phyloP scores from a whole-genome alignment of 2,113 vertebrate species.

The Barnardius zonarius region DNA sequence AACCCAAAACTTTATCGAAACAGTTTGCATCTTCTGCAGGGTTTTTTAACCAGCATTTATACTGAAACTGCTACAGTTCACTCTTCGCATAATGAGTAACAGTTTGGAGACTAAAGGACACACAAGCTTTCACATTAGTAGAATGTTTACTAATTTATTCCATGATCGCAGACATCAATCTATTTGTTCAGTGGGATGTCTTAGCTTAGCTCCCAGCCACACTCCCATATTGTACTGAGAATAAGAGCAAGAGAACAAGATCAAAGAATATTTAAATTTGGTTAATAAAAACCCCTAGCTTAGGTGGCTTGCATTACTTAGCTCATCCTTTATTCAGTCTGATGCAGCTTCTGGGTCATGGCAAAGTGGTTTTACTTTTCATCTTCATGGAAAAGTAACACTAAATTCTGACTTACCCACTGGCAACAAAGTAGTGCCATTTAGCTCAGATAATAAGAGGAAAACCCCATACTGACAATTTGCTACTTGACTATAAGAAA shows the following conservation, averaged over 20 bases:
- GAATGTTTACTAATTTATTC: background rate
- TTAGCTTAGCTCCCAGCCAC: background rate
- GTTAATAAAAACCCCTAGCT: conserved; percentile 8
- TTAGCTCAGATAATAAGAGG: background rate
- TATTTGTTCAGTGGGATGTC: background rate
- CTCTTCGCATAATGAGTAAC: background rate
- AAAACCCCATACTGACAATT: background rate
- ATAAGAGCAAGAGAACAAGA: background rate
- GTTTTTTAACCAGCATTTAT: background rate
- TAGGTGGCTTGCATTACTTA: conserved; percentile 40
- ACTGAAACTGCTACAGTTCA: background rate
- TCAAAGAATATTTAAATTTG: conserved; percentile 21
- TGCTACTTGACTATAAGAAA: background rate
- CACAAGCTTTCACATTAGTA: background rate
- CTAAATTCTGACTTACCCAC: background rate
- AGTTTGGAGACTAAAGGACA: background rate
- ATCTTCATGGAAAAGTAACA: background rate
- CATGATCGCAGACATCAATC: background rate
- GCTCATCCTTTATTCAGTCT: background rate
- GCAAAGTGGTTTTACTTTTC: conserved; percentile 7
- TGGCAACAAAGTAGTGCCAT: background rate
- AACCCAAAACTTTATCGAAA: background rate
- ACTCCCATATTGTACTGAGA: background rate
- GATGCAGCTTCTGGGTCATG: background rate
- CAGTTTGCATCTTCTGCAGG: background rate